Base-by-base conservation (phyloP, 2,113 vertebrate genomes). In the Aphyosemion australe region DNA sequence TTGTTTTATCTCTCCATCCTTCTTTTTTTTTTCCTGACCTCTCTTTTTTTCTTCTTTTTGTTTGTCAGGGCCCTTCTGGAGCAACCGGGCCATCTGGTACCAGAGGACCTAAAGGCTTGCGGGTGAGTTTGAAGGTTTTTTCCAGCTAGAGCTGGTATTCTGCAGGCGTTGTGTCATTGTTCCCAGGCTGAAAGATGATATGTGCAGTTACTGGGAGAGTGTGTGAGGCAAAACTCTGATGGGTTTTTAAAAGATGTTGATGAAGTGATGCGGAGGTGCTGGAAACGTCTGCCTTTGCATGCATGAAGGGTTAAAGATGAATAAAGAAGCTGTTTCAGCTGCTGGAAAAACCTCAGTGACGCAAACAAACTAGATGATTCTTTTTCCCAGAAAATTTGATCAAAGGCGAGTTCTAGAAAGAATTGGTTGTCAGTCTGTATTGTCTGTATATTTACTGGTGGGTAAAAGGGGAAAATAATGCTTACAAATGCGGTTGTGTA, bases 41-140 rank as follows among this genome's bases (percentile, higher is more conserved):
- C 18, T 41, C 15, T 53, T 13, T 45, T 62, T 65, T 59, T 43
- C 2, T 64, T 74, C 67, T 60, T 90, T 78, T 90, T 78, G 59
- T 86, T 63, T 75, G 26, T 19, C 82, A 99, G 97, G 97, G 96
- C 71, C 79, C 92, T 5, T 63, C 89, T 71, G 97, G 97, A 88
- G 88, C 91, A 67, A 80, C 85, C 47, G 97, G 97, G 46, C 87
- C 91, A 0, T 85, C 88, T 19, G 97, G 97, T 61, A 79, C 90
- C 61, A 93, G 95, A 88, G 97, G 97, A 80, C 18, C 91, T 16
- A 99, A 99, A 84, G 97, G 97, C 74, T 94, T 85, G 70, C 84
- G 91, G 94, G 97, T 99, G 89, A 93, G 95, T 76, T 26, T 37
- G 39, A 41, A 26, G 48, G 62, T 34, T 51, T 52, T 58, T 66